Evolutionary conservation across 2,113 vertebrate genomes (phyloP), one percentile per base, ranked within the genome.

Genomic region (Tetrax tetrax): DNA sequence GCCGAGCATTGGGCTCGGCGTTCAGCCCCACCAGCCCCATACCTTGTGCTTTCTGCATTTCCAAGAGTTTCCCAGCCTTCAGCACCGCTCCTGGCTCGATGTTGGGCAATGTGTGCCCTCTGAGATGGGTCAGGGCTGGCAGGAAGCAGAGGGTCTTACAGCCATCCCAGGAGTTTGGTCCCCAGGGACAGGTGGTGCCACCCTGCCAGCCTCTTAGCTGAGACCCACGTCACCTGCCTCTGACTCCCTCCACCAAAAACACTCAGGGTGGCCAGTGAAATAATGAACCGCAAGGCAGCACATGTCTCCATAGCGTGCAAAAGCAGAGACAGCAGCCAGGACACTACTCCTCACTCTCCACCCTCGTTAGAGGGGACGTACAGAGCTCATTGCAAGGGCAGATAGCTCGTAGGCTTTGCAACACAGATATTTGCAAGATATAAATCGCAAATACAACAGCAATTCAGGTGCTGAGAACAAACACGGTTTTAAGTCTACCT

Each of bases 221-320:
- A 68, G 59, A n/a, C 21, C 47, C 63, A 5, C 13, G 8, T n/a
- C 79, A 56, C 27, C 14, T 27, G 43, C 7, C 33, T 64, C 22
- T 38, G 35, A 10, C 21, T 79, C 16, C 10, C 35, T 54, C 21
- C 56, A 59, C 47, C 60, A 70, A 48, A 80, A 74, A 6, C 7
- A 9, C 35, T 27, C 51, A 3, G 35, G n/a, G 25, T 19, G 33
- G 50, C 8, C 85, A 8, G 20, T 2, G 38, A 54, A 59, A 43
- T 37, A 56, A 77, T 2, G 8, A 74, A 2, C 43, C 0, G 0
- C 9, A 54, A 25, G 29, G 48, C 5, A 7, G 16, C 63, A 66
- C 50, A 7, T 0, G 2, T 3, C 51, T 71, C 23, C 35, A 2
- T 0, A 10, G 45, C 0, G 0, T 13, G 9, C 51, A 43, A 57